Conservation (phyloP, 2,888 invertebrate species). For the Caenorhabditis virilis region DNA sequence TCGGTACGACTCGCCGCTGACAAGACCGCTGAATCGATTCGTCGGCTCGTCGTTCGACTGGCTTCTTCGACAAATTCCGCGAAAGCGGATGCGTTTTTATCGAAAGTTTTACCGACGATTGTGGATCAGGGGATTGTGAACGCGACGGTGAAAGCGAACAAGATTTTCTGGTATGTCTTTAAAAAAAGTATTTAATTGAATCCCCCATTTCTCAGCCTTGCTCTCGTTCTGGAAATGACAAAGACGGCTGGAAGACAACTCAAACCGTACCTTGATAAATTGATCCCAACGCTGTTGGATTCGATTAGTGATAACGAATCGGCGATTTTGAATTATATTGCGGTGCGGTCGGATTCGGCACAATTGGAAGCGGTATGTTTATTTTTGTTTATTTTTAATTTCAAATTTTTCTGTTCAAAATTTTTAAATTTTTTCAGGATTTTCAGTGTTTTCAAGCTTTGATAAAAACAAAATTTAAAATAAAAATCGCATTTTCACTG, state of each 20-base stretch:
- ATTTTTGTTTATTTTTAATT: slow-evolving; percentile 60
- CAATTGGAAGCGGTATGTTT: slow-evolving; percentile 77
- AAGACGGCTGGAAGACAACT: slow-evolving; percentile 79
- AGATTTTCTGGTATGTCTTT: slow-evolving; percentile 36
- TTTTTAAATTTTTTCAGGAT: too few species aligned
- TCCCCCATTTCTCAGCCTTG: slow-evolving; percentile 74
- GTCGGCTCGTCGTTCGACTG: slow-evolving; percentile 52
- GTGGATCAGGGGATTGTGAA: slow-evolving; percentile 50
- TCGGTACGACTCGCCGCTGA: slow-evolving; percentile 71
- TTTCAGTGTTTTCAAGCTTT: too few species aligned
- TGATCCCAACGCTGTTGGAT: slow-evolving; percentile 83
- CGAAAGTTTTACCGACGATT: slow-evolving; percentile 41
- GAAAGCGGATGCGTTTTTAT: slow-evolving; percentile 41
- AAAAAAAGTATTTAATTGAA: background rate
- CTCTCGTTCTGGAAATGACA: slow-evolving; percentile 84
- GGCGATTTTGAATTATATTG: slow-evolving; percentile 79
- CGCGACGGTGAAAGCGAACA: slow-evolving; percentile 44
- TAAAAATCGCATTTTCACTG: too few species aligned
- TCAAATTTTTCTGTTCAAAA: too few species aligned
- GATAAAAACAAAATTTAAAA: too few species aligned
- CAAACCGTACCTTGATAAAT: slow-evolving; percentile 80
- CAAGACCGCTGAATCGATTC: slow-evolving; percentile 69
- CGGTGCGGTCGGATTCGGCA: slow-evolving; percentile 78
- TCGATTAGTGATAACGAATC: slow-evolving; percentile 81
- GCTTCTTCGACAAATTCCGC: slow-evolving; percentile 37